Evolutionary conservation across 2,113 vertebrate genomes (phyloP), one percentile per base, ranked within the genome.

Genomic region (Andinoacara biseriatus): DNA sequence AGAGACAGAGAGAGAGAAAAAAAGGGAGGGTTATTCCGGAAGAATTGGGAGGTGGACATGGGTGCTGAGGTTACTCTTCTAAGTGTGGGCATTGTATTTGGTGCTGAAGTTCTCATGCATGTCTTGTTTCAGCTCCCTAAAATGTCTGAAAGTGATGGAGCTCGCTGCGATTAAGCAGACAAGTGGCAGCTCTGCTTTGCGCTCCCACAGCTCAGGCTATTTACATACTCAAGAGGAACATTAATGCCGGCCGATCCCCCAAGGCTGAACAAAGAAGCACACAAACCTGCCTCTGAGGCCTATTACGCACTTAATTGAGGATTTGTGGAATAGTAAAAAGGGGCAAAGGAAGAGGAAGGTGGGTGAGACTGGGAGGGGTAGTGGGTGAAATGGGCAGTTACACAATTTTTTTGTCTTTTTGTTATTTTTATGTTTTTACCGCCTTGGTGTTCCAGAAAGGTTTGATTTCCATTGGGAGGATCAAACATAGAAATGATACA

Each of bases 211-310:
- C 93, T 89, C 84, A 7, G 49, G 87, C 89, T 90, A 92, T 95
- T 96, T 94, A 93, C 93, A 93, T 90, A 90, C 92, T 93, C 90
- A 93, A 95, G 93, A 92, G 93, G 87, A 90, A 92, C 93, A 94
- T 95, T 94, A 95, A 95, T 92, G 91, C 88, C 81, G 33, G 62
- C 75, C 87, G 88, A 92, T 92, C 81, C 90, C 90, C 90, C 65
- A 72, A 80, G 80, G 88, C 46, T 76, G 85, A 89, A 95, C 94
- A 95, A 95, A 95, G 93, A 90, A 67, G 62, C 94, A 92, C 91
- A 95, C 92, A 95, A 90, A 94, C 91, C 90, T 91, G 88, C 90
- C 90, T 92, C 85, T 87, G 91, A 92, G 91, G 89, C 80, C 91
- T 90, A 94, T 94, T 94, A 91, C 83, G 76, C 87, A 91, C 91